These are phyloP conservation scores for Betta splendens DNA, from an alignment of 2,797 vertebrate species.

Conservation along the genomic window DNA sequence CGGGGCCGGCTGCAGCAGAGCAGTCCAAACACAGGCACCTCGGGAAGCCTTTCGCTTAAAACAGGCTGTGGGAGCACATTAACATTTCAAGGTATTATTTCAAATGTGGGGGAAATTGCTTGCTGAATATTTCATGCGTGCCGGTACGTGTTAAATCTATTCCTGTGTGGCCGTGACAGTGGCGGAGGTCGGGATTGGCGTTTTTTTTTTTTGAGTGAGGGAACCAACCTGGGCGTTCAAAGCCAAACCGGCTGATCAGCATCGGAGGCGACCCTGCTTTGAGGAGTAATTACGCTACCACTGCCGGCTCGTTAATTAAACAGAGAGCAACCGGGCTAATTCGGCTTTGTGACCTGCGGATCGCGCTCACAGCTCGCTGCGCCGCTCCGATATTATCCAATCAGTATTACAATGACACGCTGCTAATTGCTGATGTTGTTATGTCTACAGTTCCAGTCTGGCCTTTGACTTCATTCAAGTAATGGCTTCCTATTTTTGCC, in stretches of 20 bases:
- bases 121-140: slow-evolving; percentile 76
- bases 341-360: slow-evolving; percentile 62
- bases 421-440: slow-evolving; percentile 66
- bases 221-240: slow-evolving; percentile 37
- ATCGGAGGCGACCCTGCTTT: slow-evolving; percentile 60
- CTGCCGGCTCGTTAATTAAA: slow-evolving; percentile 73
- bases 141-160: slow-evolving; percentile 45
- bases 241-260: slow-evolving; percentile 38
- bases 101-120: slow-evolving; percentile 65
- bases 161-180: slow-evolving; percentile 37
- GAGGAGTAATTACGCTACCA: slow-evolving; percentile 65
- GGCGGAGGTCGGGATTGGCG: slow-evolving; percentile 26
- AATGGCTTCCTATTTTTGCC: slow-evolving; percentile 39
- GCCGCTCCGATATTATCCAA: slow-evolving; percentile 60
- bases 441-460: slow-evolving; percentile 42
- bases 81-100: slow-evolving; percentile 80
- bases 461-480: slow-evolving; percentile 60
- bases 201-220: slow-evolving; percentile 15
- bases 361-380: slow-evolving; percentile 54
- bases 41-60: slow-evolving; percentile 69
- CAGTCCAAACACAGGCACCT: slow-evolving; percentile 63
- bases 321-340: slow-evolving; percentile 63
- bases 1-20: slow-evolving; percentile 21
- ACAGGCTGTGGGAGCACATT: slow-evolving; percentile 69
- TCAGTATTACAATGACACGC: slow-evolving; percentile 49